These are phyloP conservation scores for Hystrix cristata DNA, from an alignment of 2,113 vertebrate genomes.

Conservation along the genomic window DNA sequence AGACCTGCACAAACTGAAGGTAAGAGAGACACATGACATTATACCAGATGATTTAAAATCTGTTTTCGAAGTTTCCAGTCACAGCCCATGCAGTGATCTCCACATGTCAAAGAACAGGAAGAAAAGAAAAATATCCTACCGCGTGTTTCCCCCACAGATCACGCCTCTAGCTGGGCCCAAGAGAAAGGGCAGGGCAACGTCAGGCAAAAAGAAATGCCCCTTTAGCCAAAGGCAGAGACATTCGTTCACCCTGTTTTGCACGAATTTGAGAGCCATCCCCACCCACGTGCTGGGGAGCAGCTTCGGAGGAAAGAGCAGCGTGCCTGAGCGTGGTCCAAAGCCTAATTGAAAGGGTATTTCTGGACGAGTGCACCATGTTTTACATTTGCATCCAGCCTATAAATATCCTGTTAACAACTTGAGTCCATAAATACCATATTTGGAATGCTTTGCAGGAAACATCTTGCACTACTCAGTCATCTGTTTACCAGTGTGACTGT, in stretches of 20 bases:
- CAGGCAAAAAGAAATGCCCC: slow-evolving; percentile 69
- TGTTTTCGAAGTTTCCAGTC: neutral
- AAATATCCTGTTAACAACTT: slow-evolving; percentile 87
- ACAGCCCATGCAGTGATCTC: neutral
- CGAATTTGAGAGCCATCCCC: slow-evolving; percentile 74
- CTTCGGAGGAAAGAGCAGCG: slow-evolving; percentile 85
- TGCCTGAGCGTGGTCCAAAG: slow-evolving; percentile 75
- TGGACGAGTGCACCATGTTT: slow-evolving; percentile 84
- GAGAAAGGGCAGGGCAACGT: slow-evolving; percentile 60
- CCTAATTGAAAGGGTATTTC: slow-evolving; percentile 87
- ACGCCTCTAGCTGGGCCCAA: slow-evolving; percentile 34
- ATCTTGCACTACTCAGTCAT: slow-evolving; percentile 84
- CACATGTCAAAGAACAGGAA: slow-evolving; percentile 50
- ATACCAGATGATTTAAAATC: slow-evolving; percentile 4
- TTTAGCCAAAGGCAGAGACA: slow-evolving; percentile 77
- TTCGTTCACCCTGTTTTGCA: slow-evolving; percentile 78
- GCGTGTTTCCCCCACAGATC: neutral
- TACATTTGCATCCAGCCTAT: slow-evolving; percentile 85
- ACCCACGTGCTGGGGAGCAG: slow-evolving; percentile 80
- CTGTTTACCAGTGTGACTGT: slow-evolving; percentile 76
- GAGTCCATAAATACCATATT: slow-evolving; percentile 81
- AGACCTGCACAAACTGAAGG: neutral
- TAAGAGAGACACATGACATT: neutral
- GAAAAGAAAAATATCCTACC: slow-evolving; percentile 64
- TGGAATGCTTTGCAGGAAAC: slow-evolving; percentile 82